Evolutionary conservation across 2,888 invertebrate genomes (phyloP).

Genomic region (Drosophila subquinaria): DNA sequence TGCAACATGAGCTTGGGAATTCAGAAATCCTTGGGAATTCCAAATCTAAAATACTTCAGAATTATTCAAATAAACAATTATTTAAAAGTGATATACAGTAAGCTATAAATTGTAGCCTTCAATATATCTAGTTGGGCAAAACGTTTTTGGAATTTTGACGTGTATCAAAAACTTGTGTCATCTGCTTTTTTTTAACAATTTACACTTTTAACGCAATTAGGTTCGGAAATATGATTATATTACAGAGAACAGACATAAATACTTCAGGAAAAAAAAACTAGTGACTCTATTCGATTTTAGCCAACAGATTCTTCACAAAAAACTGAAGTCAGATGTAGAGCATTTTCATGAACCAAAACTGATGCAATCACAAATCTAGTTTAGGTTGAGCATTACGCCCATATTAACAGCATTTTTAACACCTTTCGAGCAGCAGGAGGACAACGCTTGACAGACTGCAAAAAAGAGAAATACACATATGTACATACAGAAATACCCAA

Average conservation of each 20-base stretch:
- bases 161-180: too few relatives aligned
- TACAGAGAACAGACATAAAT: too few relatives aligned
- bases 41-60: too few relatives aligned
- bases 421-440: conserved; percentile 56
- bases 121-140: too few relatives aligned
- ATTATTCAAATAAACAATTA: too few relatives aligned
- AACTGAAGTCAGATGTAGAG: not conserved
- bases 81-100: too few relatives aligned
- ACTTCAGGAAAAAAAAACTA: not conserved
- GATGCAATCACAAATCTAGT: conserved; percentile 39
- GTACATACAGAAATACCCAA: conserved; percentile 46
- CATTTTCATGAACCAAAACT: conserved; percentile 7
- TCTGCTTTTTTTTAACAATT: too few relatives aligned
- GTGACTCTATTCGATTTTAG: not conserved
- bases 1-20: too few relatives aligned
- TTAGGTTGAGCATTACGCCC: conserved; percentile 59
- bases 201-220: not conserved
- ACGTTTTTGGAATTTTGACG: too few relatives aligned
- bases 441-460: conserved; percentile 39
- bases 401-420: conserved; percentile 69
- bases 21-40: too few relatives aligned
- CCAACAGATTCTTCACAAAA: not conserved
- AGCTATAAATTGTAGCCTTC: too few relatives aligned
- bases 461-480: conserved; percentile 33
- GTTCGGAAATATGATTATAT: not conserved